These are phyloP conservation scores for Agonopterix heracliana DNA, from an alignment of 2,888 invertebrate species.

Conservation along the genomic window DNA sequence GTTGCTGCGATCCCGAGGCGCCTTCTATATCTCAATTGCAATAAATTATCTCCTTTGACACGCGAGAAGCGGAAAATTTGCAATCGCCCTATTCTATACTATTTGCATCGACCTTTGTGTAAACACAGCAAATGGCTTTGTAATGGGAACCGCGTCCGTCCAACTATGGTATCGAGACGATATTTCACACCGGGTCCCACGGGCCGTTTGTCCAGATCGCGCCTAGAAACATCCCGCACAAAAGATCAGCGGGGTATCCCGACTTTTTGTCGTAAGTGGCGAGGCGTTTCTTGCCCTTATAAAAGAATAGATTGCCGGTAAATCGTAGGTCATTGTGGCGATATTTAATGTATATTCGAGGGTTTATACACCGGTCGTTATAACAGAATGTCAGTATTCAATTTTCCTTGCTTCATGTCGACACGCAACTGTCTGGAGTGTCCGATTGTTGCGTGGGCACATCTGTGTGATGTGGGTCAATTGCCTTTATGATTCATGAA, in stretches of 20 bases:
- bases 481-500: conserved; percentile 46
- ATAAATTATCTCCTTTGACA: conserved; percentile 69
- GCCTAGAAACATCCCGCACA: conserved; percentile 53
- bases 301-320: conserved; percentile 74
- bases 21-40: conserved; percentile 64
- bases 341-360: conserved; percentile 64
- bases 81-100: conserved; percentile 45
- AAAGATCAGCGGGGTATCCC: conserved; percentile 68
- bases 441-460: conserved; percentile 49
- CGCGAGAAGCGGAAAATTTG: conserved; percentile 66
- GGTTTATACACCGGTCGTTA: conserved; percentile 48
- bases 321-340: conserved; percentile 68
- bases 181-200: conserved; percentile 64
- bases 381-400: conserved; percentile 57
- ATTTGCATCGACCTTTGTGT: conserved; percentile 50
- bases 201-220: conserved; percentile 67
- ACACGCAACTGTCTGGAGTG: conserved; percentile 60
- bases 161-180: conserved; percentile 56
- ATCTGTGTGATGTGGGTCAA: conserved; percentile 56
- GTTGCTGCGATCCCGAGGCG: conserved; percentile 51
- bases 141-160: conserved; percentile 61
- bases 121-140: conserved; percentile 67
- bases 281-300: conserved; percentile 66
- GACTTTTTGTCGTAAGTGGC: conserved; percentile 71
- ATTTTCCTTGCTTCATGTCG: conserved; percentile 57